Evolutionary conservation across 2,797 vertebrate species (phyloP).

Genomic region (Diplodus puntazzo): DNA sequence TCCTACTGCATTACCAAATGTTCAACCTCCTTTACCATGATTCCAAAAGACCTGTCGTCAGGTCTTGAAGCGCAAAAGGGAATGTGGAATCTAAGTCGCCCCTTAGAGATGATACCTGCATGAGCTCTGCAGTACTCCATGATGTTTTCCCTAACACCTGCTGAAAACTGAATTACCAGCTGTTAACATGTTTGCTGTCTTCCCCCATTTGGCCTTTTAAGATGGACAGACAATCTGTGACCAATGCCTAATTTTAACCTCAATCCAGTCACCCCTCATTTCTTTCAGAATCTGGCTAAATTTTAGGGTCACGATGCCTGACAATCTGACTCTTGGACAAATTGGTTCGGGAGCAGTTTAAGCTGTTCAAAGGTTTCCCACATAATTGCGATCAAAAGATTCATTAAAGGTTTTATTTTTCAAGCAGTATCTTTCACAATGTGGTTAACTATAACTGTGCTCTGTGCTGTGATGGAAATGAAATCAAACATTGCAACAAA

Average conservation of each 20-base stretch:
- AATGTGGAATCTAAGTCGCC: conserved; percentile 60
- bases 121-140: conserved; percentile 48
- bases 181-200: conserved; percentile 7
- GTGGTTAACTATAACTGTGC: not conserved
- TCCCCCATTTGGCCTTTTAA: not conserved
- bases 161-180: conserved; percentile 13
- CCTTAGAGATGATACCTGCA: conserved; percentile 51
- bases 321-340: not conserved
- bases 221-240: not conserved
- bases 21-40: conserved; percentile 58
- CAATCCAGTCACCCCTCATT: not conserved
- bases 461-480: not conserved
- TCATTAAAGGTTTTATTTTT: not conserved
- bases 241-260: not conserved
- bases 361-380: not conserved
- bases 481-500: not conserved
- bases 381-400: not conserved
- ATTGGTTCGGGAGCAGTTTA: not conserved
- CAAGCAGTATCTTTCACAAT: not conserved
- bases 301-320: not conserved
- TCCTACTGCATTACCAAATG: conserved; percentile 46
- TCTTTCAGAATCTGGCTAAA: not conserved
- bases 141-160: conserved; percentile 37
- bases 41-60: conserved; percentile 52
- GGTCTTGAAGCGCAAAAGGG: conserved; percentile 43